Percentiles rank a stretch among this genome's conserved stretches.
These are phyloP conservation scores for Drosophila atroscutellata DNA, from an alignment of 2,888 invertebrate species.

Conservation along the genomic window DNA sequence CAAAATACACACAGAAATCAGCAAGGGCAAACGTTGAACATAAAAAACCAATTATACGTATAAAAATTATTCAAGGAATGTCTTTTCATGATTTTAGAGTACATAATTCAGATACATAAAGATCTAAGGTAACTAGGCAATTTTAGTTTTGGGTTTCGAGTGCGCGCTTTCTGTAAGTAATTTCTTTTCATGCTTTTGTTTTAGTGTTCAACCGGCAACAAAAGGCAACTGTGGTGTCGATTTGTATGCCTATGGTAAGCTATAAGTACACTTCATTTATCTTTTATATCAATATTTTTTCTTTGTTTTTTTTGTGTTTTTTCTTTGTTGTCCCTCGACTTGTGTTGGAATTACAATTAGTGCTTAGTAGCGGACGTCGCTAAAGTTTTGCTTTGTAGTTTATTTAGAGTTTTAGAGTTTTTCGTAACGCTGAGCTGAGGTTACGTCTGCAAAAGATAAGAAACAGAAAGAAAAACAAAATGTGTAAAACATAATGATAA, in stretches of 20 bases:
- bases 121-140: slow-evolving; percentile 50
- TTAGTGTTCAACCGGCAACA: slow-evolving; percentile 43
- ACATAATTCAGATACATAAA: slow-evolving; percentile 31
- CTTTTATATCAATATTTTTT: slow-evolving; percentile 36
- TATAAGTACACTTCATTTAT: slow-evolving; percentile 71
- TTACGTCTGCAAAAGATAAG: slow-evolving; percentile 93
- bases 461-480: slow-evolving; percentile 73
- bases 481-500: slow-evolving; percentile 63
- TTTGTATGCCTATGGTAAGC: slow-evolving; percentile 36
- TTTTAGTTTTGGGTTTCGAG: slow-evolving; percentile 48
- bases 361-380: slow-evolving; percentile 60
- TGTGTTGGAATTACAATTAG: slow-evolving; percentile 48
- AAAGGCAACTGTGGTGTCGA: slow-evolving; percentile 59
- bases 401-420: slow-evolving; percentile 89
- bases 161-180: slow-evolving; percentile 67
- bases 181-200: slow-evolving; percentile 15
- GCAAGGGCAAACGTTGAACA: slow-evolving; percentile 27
- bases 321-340: slow-evolving; percentile 46
- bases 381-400: slow-evolving; percentile 48
- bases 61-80: slow-evolving; percentile 19
- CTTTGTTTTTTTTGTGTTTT: slow-evolving; percentile 19
- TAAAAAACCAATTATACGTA: slow-evolving; percentile 13
- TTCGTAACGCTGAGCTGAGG: slow-evolving; percentile 96
- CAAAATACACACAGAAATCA: slow-evolving; percentile 40
- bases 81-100: slow-evolving; percentile 15